Evolutionary conservation across 2,888 invertebrate species (phyloP), one percentile per base, ranked within the genome.

Genomic region (Machimus rusticus): DNA sequence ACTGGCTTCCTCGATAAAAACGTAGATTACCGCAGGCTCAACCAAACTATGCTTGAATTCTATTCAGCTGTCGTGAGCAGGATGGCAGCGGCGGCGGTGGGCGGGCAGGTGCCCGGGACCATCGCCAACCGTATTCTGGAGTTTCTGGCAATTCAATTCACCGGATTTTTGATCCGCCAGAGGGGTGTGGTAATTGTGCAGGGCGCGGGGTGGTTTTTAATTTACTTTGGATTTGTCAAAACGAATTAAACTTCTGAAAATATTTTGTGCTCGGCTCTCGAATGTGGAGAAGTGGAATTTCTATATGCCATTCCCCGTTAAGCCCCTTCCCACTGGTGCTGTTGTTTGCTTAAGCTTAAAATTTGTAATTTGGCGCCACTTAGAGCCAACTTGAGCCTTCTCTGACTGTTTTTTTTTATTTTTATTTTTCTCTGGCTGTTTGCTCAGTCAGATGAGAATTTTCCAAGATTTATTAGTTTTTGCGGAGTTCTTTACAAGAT

Each of bases 151-250:
- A n/a, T 19, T 86, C 19, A 12, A 77, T 86, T 77, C 77, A 86
- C 51, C 34, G 37, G n/a, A 86, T 55, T 28, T n/a, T 5, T 9
- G 28, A 9, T 12, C 28, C 34, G 28, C 31, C n/a, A n/a, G n/a
- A 57, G 37, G 37, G 28, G 57, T 19, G 57, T 37, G 37, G 77
- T 76, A 37, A 55, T 55, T 77, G 77, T 55, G 37, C 19, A 86
- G 34, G 14, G 55, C 77, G 19, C 76, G 16, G 86, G 76, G 39
- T 55, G 77, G 39, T 86, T 86, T 82, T 86, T 86, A 86, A 86
- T 86, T 86, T 77, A 77, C 51, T 86, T 86, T 77, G 86, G 77
- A 86, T 86, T 86, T 86, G 55, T 86, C 86, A 77, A 86, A 86
- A 86, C 76, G 77, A 86, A 86, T 86, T 86, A 77, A 86, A 86